Base-by-base conservation (phyloP, 2,888 invertebrate genomes). In the Noctua fimbriata region DNA sequence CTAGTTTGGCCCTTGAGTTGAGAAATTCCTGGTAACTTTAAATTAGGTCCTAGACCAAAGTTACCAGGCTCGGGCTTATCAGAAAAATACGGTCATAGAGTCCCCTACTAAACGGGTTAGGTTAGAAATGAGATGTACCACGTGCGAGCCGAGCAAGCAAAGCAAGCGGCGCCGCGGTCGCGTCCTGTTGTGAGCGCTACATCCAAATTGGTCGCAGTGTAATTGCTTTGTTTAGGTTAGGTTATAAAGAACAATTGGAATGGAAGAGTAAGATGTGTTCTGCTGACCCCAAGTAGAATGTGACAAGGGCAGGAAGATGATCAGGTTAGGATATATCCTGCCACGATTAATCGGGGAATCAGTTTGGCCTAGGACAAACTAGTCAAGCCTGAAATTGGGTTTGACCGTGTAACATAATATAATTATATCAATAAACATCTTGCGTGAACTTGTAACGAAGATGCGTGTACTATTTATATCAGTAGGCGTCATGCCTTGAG, bases 381-480 rank as follows among this genome's bases (percentile, higher is more conserved):
- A 66, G 24, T 41, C 41, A 7, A 66, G 7, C 3, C 41, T n/a
- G 14, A 41, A 41, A 41, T 66, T n/a, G 14, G 41, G 41, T 66
- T 14, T 66, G 24, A 3, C 41, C 41, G 16, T 32, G 41, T 16
- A 41, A 16, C n/a, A n/a, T 36, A 36, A 36, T 36, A 36, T 36
- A 36, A 36, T 36, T 36, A 36, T 41, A 28, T 67, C 24, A 28
- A 70, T 73, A 77, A 71, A 86, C 28, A 85, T 80, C 16, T 55
- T 36, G 14, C 14, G 73, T 77, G 69, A 76, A 83, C 82, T 83
- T 83, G 76, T n/a, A 85, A 49, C 72, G 49, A 55, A 65, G 69
- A 76, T 69, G 47, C 69, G 18, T 47, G 41, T 49, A 66, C 66
- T 77, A 86, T 86, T 82, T 86, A 82, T 82, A 82, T 63, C 76